phyloP scores from a whole-genome alignment of 1,140 invertebrate genomes.

The Bombus difficillimus region DNA sequence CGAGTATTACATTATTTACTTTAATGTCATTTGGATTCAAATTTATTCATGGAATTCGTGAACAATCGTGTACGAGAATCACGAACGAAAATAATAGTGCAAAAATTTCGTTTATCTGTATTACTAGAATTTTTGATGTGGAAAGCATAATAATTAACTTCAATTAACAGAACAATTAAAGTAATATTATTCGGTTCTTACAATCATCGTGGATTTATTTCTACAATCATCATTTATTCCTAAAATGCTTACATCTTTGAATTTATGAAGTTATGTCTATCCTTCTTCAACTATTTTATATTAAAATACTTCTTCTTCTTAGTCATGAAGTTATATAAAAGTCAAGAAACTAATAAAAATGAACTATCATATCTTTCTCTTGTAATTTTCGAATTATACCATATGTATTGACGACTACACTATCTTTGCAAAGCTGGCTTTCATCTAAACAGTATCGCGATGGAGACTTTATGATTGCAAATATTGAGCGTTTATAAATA shows the following conservation, averaged over 20 bases:
- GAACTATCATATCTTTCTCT: neutral
- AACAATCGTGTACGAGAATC: no score
- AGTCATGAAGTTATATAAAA: no score
- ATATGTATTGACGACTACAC: no score
- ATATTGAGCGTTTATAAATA: conserved; percentile 39
- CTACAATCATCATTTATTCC: no score
- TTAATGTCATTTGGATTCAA: neutral
- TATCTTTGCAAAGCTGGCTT: neutral
- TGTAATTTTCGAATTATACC: neutral
- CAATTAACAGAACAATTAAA: no score
- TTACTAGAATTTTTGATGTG: neutral
- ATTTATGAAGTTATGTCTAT: no score
- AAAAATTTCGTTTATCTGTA: neutral
- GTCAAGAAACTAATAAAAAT: neutral
- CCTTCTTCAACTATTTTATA: no score
- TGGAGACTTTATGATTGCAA: conserved; percentile 19
- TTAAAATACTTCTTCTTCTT: no score
- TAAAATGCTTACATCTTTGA: no score
- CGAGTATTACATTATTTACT: neutral
- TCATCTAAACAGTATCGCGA: conserved; percentile 15
- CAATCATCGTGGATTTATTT: no score
- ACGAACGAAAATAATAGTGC: neutral
- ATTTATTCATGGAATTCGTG: neutral
- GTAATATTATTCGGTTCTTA: no score
- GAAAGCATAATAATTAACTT: no score